Conservation (phyloP, 2,113 vertebrate species). For the Cinclus cinclus region DNA sequence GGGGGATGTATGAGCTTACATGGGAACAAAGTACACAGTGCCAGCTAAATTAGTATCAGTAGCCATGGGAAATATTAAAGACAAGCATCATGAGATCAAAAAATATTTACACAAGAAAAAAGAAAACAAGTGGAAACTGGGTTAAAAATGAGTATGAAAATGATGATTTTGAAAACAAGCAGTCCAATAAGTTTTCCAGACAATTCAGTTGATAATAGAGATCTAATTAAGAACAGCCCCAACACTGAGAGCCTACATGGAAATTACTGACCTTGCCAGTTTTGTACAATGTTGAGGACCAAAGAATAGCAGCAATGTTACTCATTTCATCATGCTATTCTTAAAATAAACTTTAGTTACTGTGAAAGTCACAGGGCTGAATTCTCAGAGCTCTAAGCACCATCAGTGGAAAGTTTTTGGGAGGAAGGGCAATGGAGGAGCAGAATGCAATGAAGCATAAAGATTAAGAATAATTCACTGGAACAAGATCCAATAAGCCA, state of each 20-base stretch:
- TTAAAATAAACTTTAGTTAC: slow-evolving; percentile 49
- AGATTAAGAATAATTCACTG: not conserved
- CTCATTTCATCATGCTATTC: slow-evolving; percentile 20
- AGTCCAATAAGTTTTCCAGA: not conserved
- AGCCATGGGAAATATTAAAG: not conserved
- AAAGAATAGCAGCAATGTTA: slow-evolving; percentile 16
- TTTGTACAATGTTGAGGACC: not conserved
- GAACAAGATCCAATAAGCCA: not conserved
- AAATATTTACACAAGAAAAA: not conserved
- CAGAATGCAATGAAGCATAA: not conserved
- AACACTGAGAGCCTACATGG: not conserved
- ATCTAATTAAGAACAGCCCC: slow-evolving; percentile 20
- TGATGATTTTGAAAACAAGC: not conserved
- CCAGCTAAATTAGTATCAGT: not conserved
- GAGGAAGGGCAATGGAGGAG: not conserved
- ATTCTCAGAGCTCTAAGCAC: slow-evolving; percentile 8
- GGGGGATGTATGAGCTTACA: not conserved
- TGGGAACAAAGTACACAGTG: not conserved
- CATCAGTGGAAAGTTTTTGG: slow-evolving; percentile 8
- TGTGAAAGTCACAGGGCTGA: slow-evolving; percentile 6
- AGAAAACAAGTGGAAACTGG: not conserved
- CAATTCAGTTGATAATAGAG: not conserved
- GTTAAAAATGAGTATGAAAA: not conserved
- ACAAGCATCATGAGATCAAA: not conserved
- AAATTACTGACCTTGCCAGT: slow-evolving; percentile 30